Percentiles rank a stretch among this genome's conserved stretches.
Evolutionary conservation across 2,888 invertebrate species (phyloP).

Genomic region (Leptothorax acervorum): DNA sequence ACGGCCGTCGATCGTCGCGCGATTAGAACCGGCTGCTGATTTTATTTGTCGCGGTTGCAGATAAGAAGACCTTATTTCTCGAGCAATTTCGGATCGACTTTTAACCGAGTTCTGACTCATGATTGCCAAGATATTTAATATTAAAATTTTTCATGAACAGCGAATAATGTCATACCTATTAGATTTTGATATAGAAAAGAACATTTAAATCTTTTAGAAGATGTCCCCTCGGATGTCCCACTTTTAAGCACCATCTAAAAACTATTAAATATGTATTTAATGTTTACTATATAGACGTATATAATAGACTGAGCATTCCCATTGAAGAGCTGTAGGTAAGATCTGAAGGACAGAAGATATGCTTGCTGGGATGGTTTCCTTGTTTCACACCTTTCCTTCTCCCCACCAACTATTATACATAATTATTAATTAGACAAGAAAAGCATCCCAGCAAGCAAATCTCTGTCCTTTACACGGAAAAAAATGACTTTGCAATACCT

Average conservation of each 20-base stretch:
- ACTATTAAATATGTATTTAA: neutral
- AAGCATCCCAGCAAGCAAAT: too few species aligned
- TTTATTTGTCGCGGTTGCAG: constrained; percentile 14
- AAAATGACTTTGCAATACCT: too few species aligned
- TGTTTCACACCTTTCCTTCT: too few species aligned
- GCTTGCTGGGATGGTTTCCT: too few species aligned
- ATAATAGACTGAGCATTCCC: too few species aligned
- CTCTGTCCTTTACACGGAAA: too few species aligned
- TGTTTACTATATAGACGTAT: neutral
- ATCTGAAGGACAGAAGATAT: too few species aligned
- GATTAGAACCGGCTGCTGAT: constrained; percentile 20
- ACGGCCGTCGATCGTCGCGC: neutral
- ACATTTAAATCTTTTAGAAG: neutral
- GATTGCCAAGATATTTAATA: neutral
- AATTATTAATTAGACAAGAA: too few species aligned
- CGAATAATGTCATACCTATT: neutral
- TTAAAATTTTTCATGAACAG: neutral
- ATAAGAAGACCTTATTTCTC: neutral
- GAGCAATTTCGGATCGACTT: neutral
- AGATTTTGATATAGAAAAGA: neutral
- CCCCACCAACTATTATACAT: too few species aligned
- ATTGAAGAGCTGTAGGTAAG: too few species aligned
- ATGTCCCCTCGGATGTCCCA: too few species aligned
- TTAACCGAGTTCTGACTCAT: neutral
- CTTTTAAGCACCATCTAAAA: neutral